Percentiles rank a stretch among this genome's conserved stretches.
Conservation (phyloP, 2,797 vertebrate species). For the Naso thynnoides region DNA sequence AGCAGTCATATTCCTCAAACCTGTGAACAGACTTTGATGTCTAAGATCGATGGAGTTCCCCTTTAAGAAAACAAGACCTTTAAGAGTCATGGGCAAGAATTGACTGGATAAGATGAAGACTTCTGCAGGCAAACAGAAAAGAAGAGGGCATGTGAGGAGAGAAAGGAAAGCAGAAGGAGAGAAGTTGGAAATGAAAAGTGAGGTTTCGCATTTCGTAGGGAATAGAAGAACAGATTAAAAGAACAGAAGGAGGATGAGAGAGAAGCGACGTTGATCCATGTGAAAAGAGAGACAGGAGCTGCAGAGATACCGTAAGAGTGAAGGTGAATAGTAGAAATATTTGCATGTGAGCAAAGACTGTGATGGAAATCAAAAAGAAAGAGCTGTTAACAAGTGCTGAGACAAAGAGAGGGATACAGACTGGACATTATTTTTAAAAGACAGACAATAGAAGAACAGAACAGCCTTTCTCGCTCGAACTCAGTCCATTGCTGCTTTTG, state of each 20-base stretch:
- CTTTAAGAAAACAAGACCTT: neutral
- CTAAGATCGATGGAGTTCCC: neutral
- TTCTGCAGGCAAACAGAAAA: neutral
- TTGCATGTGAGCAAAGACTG: neutral
- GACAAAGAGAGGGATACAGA: conserved; percentile 1
- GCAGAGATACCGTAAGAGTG: neutral
- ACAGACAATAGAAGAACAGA: conserved; percentile 6
- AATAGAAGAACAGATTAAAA: neutral
- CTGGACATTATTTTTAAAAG: conserved; percentile 8
- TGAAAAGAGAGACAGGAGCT: neutral
- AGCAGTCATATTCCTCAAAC: neutral
- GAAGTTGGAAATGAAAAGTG: neutral
- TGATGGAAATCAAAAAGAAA: neutral
- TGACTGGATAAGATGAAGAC: neutral
- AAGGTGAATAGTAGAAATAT: neutral
- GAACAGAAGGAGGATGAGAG: neutral
- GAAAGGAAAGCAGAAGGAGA: neutral
- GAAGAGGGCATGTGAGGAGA: neutral
- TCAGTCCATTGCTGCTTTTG: conserved; percentile 20
- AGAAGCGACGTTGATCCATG: neutral
- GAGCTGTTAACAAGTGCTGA: conserved; percentile 3
- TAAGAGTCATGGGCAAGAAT: neutral
- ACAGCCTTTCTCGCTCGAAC: conserved; percentile 11
- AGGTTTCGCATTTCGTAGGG: neutral
- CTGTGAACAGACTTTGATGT: conserved; percentile 1